Conservation (phyloP, 2,113 vertebrate species). For the Vulpes ferrilata region DNA sequence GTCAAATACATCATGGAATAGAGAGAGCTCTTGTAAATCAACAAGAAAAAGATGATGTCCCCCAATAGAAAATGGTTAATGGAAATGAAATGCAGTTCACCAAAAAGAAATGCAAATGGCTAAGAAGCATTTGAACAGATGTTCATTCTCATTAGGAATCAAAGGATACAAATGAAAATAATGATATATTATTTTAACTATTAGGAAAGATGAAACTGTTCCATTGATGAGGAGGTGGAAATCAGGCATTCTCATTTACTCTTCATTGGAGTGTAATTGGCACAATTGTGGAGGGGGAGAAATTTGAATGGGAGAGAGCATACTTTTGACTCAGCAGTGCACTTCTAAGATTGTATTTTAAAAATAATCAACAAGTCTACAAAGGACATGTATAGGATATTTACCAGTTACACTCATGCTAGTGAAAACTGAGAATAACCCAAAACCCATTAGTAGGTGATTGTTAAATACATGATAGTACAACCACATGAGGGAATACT, state of each 20-base stretch:
- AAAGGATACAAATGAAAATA: slow-evolving; percentile 40
- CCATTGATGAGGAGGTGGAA: not conserved
- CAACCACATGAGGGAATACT: not conserved
- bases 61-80: slow-evolving; percentile 27
- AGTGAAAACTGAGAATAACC: slow-evolving; percentile 1
- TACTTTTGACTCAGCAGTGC: not conserved
- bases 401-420: not conserved
- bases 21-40: not conserved
- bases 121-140: slow-evolving; percentile 25
- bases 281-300: not conserved
- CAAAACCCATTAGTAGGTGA: not conserved
- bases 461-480: not conserved
- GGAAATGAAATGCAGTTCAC: not conserved
- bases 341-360: not conserved
- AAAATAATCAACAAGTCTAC: not conserved
- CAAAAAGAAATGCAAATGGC: slow-evolving; percentile 13
- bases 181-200: not conserved
- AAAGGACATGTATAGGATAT: not conserved
- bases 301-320: not conserved
- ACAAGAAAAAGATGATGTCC: not conserved
- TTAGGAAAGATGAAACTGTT: not conserved
- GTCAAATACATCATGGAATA: not conserved
- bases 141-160: not conserved
- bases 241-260: not conserved
- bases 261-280: not conserved